Evolutionary conservation across 2,888 invertebrate species (phyloP).

Genomic region (Hecatera dysodea): DNA sequence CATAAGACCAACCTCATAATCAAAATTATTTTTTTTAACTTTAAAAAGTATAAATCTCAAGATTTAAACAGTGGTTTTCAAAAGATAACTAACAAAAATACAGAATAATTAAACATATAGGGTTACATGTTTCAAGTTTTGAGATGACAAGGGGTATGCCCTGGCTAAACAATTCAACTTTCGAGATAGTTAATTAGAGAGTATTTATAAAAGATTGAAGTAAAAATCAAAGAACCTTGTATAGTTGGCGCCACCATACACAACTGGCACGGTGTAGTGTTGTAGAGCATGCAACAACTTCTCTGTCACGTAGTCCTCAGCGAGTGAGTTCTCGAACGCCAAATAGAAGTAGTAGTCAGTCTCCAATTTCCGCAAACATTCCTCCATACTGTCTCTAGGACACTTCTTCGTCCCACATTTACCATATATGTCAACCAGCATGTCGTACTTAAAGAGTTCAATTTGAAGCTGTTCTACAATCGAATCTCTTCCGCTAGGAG

Average conservation of each 20-base stretch:
- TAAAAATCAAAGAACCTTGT: constrained; percentile 72
- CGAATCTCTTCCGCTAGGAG: constrained; percentile 69
- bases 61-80: no score
- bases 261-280: constrained; percentile 79
- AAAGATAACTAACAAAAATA: no score
- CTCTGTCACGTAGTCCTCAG: constrained; percentile 83
- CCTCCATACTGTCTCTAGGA: constrained; percentile 28
- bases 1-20: no score
- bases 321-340: constrained; percentile 81
- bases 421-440: constrained; percentile 77
- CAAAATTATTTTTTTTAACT: no score
- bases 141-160: no score
- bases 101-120: no score
- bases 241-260: constrained; percentile 83
- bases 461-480: constrained; percentile 66
- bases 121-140: no score
- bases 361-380: constrained; percentile 71
- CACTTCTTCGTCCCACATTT: constrained; percentile 73
- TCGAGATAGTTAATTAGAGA: no score
- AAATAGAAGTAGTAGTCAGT: constrained; percentile 81
- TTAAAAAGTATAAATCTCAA: no score
- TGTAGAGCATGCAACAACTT: constrained; percentile 77
- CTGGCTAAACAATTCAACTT: no score
- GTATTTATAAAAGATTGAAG: no score
- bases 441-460: constrained; percentile 66